Conservation (phyloP, 2,113 vertebrate species). For the Bolborhynchus lineola region DNA sequence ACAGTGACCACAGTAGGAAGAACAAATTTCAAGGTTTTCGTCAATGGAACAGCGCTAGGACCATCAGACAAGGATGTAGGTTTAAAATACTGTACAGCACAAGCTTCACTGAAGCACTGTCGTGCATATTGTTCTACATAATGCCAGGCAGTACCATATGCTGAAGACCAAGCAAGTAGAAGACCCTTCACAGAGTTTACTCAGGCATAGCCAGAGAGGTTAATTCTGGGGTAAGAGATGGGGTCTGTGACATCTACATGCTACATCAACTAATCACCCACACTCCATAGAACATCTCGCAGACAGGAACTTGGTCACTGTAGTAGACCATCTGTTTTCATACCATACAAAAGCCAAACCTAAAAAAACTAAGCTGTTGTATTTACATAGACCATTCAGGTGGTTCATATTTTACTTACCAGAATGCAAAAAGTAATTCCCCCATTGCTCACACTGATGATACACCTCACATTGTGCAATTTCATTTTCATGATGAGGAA, state of each 20-base stretch:
- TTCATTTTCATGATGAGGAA: constrained; percentile 98
- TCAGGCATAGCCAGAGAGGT: not conserved
- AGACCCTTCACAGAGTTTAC: not conserved
- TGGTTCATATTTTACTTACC: constrained; percentile 73
- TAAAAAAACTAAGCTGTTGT: not conserved
- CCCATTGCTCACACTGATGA: constrained; percentile 91
- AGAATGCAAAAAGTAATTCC: constrained; percentile 94
- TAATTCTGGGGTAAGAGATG: not conserved
- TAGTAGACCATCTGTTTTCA: not conserved
- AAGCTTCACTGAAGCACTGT: not conserved
- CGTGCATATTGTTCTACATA: not conserved
- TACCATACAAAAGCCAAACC: not conserved
- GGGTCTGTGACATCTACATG: not conserved
- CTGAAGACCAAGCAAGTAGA: not conserved
- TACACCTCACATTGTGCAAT: constrained; percentile 92
- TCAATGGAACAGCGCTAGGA: not conserved
- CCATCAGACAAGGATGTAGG: not conserved
- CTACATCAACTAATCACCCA: not conserved
- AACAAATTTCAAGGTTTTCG: not conserved
- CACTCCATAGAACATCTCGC: not conserved
- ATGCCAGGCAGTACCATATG: not conserved
- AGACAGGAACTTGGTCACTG: not conserved
- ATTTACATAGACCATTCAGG: not conserved
- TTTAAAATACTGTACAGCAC: not conserved
- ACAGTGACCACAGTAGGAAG: accelerated